A percentile compares a stretch with the other conserved stretches of the same genome.
Conservation (phyloP, 2,113 vertebrate species). For the Meleagris gallopavo region DNA sequence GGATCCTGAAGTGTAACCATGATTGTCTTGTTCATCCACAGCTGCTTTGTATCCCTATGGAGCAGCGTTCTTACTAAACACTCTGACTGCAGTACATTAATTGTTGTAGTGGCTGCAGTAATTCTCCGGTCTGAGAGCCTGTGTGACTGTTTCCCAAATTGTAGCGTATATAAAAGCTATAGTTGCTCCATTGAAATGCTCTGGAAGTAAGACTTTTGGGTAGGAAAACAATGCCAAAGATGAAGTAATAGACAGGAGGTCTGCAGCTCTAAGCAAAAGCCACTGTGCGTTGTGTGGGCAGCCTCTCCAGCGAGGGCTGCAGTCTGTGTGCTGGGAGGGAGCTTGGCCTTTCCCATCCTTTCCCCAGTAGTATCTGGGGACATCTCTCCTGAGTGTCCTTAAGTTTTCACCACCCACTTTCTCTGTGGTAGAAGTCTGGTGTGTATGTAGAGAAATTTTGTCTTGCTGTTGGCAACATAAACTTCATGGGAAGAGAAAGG, state of each 20-base stretch:
- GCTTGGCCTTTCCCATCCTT: not conserved
- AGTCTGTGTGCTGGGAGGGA: not conserved
- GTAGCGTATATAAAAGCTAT: not conserved
- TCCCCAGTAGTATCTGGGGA: not conserved
- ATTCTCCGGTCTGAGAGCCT: not conserved
- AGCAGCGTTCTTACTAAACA: not conserved
- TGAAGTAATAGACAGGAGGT: not conserved
- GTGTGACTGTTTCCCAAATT: not conserved
- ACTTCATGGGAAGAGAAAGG: not conserved
- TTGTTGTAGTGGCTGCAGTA: not conserved
- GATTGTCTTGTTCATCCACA: not conserved
- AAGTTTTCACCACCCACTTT: not conserved
- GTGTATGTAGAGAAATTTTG: not conserved
- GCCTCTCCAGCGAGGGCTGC: not conserved
- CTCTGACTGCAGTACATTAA: rapidly evolving
- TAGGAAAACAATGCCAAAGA: not conserved
- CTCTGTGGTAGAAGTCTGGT: not conserved
- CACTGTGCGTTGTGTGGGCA: rapidly evolving
- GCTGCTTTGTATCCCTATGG: not conserved
- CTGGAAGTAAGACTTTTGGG: not conserved
- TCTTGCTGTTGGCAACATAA: not conserved
- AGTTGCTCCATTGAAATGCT: not conserved
- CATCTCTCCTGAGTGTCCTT: not conserved
- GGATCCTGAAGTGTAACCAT: not conserved
- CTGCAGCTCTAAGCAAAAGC: rapidly evolving